Conservation (phyloP, 2,797 vertebrate species). For the Tarsius wallacei region DNA sequence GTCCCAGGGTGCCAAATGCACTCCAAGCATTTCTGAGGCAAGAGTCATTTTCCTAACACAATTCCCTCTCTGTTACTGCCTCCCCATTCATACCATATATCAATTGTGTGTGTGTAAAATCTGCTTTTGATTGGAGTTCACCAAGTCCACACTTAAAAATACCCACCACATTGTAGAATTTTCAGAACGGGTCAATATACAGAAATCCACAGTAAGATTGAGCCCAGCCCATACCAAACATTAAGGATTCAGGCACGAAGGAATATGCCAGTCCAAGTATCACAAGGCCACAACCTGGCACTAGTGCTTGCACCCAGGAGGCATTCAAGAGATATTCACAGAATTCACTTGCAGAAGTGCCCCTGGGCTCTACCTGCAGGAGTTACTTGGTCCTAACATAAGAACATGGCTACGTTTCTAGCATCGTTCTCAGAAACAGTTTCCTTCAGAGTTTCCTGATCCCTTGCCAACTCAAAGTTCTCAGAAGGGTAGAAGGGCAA, state of each 20-base stretch:
- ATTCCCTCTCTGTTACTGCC: neutral
- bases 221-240: neutral
- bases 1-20: neutral
- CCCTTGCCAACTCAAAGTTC: conserved; percentile 41
- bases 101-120: neutral
- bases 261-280: neutral
- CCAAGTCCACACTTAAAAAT: neutral
- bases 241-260: neutral
- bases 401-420: conserved; percentile 12
- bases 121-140: neutral
- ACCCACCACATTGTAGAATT: neutral
- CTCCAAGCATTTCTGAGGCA: conserved; percentile 4
- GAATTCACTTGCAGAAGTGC: neutral
- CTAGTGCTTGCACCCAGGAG: neutral
- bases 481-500: conserved; percentile 70
- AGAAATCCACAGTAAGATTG: neutral
- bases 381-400: neutral
- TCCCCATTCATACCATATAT: neutral
- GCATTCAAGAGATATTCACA: neutral
- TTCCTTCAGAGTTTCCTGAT: conserved; percentile 52
- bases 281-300: neutral
- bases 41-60: conserved; percentile 32
- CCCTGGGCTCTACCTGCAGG: neutral
- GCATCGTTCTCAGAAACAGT: conserved; percentile 47
- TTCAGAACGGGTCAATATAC: neutral